Evolutionary conservation across 1,140 invertebrate species (phyloP).

Genomic region (Hyles euphorbiae): DNA sequence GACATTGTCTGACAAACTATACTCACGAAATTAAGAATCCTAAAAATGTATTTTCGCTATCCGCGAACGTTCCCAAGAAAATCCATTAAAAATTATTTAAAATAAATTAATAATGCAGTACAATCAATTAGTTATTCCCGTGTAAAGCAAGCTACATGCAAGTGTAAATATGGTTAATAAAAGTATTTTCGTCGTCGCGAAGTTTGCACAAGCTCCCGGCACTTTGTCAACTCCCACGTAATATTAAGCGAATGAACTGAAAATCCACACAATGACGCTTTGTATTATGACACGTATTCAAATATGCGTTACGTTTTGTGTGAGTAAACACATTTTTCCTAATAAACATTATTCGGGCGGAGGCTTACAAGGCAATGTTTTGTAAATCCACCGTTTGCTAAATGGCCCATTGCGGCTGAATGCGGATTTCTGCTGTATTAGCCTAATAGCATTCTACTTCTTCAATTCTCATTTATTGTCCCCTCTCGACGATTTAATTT

Average conservation of each 20-base stretch:
- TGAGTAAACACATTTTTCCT: slow-evolving; percentile 52
- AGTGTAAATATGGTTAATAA: no score
- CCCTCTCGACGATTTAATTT: slow-evolving; percentile 29
- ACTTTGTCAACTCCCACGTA: slow-evolving; percentile 7
- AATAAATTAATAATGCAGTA: no score
- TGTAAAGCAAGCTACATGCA: no score
- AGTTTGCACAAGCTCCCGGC: no score
- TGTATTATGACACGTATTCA: slow-evolving; percentile 15
- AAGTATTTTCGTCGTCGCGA: no score
- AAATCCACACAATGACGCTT: slow-evolving; percentile 14
- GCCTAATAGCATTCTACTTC: slow-evolving; percentile 44
- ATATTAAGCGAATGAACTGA: slow-evolving; percentile 10
- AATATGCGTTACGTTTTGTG: slow-evolving; percentile 24
- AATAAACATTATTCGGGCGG: slow-evolving; percentile 51
- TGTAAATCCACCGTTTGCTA: slow-evolving; percentile 51
- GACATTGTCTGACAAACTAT: no score
- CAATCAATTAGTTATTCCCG: no score
- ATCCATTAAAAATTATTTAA: no score
- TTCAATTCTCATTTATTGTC: slow-evolving; percentile 48
- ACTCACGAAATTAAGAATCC: no score
- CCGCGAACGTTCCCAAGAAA: no score
- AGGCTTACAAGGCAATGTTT: slow-evolving; percentile 53
- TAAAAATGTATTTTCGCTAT: no score
- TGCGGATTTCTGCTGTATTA: slow-evolving; percentile 57
- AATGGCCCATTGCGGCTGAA: slow-evolving; percentile 59